Conservation (phyloP, 53 echinoderm and acorn worm genomes). For the Henricia sp. region DNA sequence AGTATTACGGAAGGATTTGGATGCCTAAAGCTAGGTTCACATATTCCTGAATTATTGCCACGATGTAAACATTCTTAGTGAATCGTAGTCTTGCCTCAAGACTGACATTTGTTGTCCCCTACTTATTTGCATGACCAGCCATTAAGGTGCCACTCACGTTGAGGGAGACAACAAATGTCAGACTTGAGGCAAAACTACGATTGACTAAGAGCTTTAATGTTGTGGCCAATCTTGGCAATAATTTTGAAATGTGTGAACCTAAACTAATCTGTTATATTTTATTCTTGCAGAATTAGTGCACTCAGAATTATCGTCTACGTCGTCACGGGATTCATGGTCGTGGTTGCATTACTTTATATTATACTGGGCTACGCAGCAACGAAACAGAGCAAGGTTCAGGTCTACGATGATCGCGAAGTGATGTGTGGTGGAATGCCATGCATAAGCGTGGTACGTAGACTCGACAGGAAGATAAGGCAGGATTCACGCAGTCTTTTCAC, state of each 20-base stretch:
- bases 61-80: no score
- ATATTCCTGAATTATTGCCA: no score
- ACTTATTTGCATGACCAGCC: no score
- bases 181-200: not conserved
- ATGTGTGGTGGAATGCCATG: slow-evolving; percentile 62
- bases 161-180: not conserved
- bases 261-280: not conserved
- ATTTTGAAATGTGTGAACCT: no score
- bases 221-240: no score
- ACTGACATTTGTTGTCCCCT: not conserved
- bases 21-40: no score
- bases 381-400: slow-evolving; percentile 63
- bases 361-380: slow-evolving; percentile 49
- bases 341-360: slow-evolving; percentile 30
- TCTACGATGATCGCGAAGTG: slow-evolving; percentile 47
- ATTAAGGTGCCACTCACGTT: no score
- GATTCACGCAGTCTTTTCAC: no score
- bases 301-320: slow-evolving; percentile 46
- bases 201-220: no score
- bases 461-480: no score
- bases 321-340: slow-evolving; percentile 51
- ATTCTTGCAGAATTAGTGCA: slow-evolving; percentile 4
- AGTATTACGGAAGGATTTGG: no score
- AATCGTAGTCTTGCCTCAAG: not conserved
- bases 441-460: slow-evolving; percentile 28